phyloP scores from a whole-genome alignment of 2,113 vertebrate genomes.

The Planiliza haematocheilus region DNA sequence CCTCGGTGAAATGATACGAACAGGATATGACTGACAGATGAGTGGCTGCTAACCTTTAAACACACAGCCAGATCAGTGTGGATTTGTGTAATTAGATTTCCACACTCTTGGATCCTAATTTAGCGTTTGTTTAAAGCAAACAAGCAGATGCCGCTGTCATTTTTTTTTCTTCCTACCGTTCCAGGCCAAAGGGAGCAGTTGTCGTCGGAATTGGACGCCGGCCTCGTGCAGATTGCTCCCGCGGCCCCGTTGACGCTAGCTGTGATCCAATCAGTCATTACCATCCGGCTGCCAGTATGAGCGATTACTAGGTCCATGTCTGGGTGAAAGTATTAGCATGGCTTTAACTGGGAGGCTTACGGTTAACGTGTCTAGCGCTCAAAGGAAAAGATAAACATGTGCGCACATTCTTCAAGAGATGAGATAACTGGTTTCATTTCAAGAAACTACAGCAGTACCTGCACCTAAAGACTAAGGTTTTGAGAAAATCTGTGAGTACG shows the following conservation, averaged over 20 bases:
- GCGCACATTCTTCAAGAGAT: background rate
- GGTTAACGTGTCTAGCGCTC: no score
- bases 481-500: no score
- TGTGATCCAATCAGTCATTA: constrained; percentile 21
- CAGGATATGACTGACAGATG: background rate
- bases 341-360: constrained; percentile 5
- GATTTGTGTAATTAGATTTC: constrained; percentile 62
- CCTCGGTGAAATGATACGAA: background rate
- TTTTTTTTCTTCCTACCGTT: background rate
- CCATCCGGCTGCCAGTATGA: constrained; percentile 11
- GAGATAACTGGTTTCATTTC: no score
- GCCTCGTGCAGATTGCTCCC: constrained; percentile 6
- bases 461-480: no score
- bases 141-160: constrained; percentile 3
- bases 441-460: no score
- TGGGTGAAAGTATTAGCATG: constrained; percentile 50
- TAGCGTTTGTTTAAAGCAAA: constrained; percentile 37
- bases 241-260: background rate
- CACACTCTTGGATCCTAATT: constrained; percentile 34
- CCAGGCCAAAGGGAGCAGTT: constrained; percentile 6
- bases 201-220: background rate
- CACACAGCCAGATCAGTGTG: constrained; percentile 27
- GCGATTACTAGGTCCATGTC: constrained; percentile 51
- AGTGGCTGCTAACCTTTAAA: constrained; percentile 33
- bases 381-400: no score